Evolutionary conservation across 1,140 invertebrate genomes (phyloP).

Genomic region (Danaus melanippus): DNA sequence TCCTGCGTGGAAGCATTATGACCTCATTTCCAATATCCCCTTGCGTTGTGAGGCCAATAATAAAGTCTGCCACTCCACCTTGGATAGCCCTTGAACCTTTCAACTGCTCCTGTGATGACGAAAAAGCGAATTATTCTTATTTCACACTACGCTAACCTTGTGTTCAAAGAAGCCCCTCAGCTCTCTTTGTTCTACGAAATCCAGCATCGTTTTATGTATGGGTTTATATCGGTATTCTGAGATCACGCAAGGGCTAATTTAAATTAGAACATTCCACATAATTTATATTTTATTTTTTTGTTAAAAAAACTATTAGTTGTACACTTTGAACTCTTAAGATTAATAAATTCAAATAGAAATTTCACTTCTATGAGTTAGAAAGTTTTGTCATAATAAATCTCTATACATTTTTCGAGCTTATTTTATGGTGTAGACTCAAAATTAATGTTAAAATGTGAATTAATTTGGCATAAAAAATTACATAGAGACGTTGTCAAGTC

Average conservation of each 20-base stretch:
- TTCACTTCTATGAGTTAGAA: too few relatives aligned
- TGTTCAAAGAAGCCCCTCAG: constrained; percentile 37
- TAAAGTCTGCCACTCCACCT: constrained; percentile 59
- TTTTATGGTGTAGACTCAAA: too few relatives aligned
- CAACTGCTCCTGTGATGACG: constrained; percentile 52
- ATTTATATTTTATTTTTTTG: too few relatives aligned
- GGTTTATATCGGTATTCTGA: constrained; percentile 32
- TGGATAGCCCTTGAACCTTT: constrained; percentile 57
- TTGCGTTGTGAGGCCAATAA: constrained; percentile 50
- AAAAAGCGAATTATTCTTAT: constrained; percentile 65
- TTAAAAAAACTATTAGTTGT: too few relatives aligned
- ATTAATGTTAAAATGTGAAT: too few relatives aligned
- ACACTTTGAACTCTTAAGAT: too few relatives aligned
- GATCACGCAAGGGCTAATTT: constrained; percentile 22
- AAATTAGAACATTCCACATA: too few relatives aligned
- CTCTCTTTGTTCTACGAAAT: constrained; percentile 38
- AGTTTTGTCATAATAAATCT: too few relatives aligned
- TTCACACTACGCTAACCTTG: constrained; percentile 44
- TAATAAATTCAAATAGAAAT: too few relatives aligned
- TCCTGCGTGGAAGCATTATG: constrained; percentile 35
- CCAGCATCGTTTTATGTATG: constrained; percentile 23
- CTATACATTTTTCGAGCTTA: too few relatives aligned
- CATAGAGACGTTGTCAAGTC: too few relatives aligned
- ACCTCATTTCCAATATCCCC: constrained; percentile 57
- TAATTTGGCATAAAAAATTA: too few relatives aligned